Conservation (phyloP, 2,797 vertebrate species). For the Ataeniobius toweri region DNA sequence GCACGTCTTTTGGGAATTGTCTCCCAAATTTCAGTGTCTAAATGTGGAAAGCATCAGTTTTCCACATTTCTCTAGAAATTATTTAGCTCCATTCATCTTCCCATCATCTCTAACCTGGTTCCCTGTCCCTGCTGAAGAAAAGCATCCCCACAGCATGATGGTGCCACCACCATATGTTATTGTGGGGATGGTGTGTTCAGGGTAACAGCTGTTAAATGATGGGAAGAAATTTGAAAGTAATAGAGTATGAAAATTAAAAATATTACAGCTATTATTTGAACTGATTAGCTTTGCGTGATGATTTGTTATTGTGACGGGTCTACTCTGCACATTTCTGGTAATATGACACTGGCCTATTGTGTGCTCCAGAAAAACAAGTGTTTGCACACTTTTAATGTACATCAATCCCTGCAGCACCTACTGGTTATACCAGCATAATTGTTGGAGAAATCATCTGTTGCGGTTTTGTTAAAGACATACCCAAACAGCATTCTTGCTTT, state of each 20-base stretch:
- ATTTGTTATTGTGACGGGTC: background rate
- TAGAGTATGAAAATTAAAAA: too few species aligned
- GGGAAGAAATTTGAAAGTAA: too few species aligned
- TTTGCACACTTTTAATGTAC: slow-evolving; percentile 4
- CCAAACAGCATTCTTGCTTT: background rate
- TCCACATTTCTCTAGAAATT: background rate
- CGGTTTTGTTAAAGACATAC: background rate
- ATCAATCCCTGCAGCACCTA: background rate
- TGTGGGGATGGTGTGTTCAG: background rate
- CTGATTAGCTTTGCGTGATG: background rate
- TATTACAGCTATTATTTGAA: background rate
- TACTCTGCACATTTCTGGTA: background rate
- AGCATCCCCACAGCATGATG: background rate
- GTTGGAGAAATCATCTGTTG: background rate
- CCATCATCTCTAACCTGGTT: background rate
- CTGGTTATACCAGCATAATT: background rate
- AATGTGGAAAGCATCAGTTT: too few species aligned
- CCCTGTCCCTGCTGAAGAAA: background rate
- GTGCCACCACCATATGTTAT: background rate
- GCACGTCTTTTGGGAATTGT: too few species aligned
- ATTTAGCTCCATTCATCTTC: background rate
- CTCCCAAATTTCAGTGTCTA: too few species aligned
- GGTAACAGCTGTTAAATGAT: background rate
- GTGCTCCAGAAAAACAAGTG: background rate
- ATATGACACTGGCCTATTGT: background rate